Conservation (phyloP, 1,140 invertebrate genomes). For the Bombyx mandarina region DNA sequence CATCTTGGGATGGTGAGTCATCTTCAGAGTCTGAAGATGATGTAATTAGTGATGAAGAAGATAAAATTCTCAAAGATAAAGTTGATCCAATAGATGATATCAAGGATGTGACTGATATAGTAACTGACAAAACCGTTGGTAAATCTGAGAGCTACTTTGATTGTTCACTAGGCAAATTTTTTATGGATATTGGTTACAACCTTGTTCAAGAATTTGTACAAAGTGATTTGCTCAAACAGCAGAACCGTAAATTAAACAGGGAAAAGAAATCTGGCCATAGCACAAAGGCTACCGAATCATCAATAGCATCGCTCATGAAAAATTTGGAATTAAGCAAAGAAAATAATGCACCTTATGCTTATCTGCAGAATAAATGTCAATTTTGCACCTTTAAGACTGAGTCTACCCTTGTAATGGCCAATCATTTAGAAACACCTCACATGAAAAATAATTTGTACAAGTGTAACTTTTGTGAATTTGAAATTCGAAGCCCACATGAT, state of each 20-base stretch:
- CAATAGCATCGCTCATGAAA: slow-evolving; percentile 84
- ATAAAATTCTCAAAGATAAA: slow-evolving; percentile 72
- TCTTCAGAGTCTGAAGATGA: slow-evolving; percentile 70
- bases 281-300: slow-evolving; percentile 80
- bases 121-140: slow-evolving; percentile 33
- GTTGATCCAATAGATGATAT: slow-evolving; percentile 67
- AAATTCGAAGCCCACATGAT: slow-evolving; percentile 87
- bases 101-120: slow-evolving; percentile 54
- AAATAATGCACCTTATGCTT: slow-evolving; percentile 88
- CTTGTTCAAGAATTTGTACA: slow-evolving; percentile 95
- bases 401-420: slow-evolving; percentile 86
- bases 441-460: slow-evolving; percentile 88
- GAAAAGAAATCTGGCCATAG: slow-evolving; percentile 74
- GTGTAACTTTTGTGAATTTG: slow-evolving; percentile 90
- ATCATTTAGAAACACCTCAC: slow-evolving; percentile 94
- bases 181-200: slow-evolving; percentile 92
- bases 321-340: slow-evolving; percentile 90
- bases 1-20: slow-evolving; percentile 63
- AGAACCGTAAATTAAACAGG: slow-evolving; percentile 83
- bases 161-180: slow-evolving; percentile 90
- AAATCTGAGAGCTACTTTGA: slow-evolving; percentile 82
- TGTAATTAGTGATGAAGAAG: slow-evolving; percentile 59
- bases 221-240: slow-evolving; percentile 88
- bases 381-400: slow-evolving; percentile 95
- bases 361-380: slow-evolving; percentile 87